Base-by-base conservation (phyloP, 2,888 invertebrate species). In the Pachliopta kotzebuea region DNA sequence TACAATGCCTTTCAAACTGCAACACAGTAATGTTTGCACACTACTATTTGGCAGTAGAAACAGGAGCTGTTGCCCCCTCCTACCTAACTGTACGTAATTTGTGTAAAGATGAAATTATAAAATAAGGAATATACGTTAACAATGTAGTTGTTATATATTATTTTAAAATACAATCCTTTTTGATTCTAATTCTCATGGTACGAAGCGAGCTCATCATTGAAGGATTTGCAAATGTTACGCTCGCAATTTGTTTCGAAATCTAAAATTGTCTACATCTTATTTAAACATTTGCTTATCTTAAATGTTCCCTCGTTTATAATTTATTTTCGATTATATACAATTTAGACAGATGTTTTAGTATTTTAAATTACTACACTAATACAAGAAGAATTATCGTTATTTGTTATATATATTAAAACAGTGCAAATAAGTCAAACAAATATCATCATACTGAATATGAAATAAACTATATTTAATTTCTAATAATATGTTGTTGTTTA, bases 211-310 rank as follows among this genome's bases (percentile, higher is more conserved):
- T 63, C 57, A 58, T 63, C 63, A 63, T 63, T 63, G 57, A 58
- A 58, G 63, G 63, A 63, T 63, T 63, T 63, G 63, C 63, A 52
- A 58, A 63, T 53, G 63, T 58, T 63, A 54, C 63, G 63, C 57
- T 63, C 57, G 63, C 57, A 63, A 63, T 63, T 63, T 63, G 57
- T 63, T 63, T 58, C 63, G 26, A 63, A 63, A 63, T 63, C 63
- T 63, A 26, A 63, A 63, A 63, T 54, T 63, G 63, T 63, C 58
- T 58, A 54, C 63, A 63, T 58, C 53, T 63, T 63, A 58, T 63
- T 58, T 63, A 53, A 63, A 58, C 57, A 37, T 58, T 54, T 57
- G 49, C 26, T 50, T 49, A 52, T 21, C 50, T 11, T 52, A 52
- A 52, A 52, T 52, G 21, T 52, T 52, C 21, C 50, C 21, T 8